Evolutionary conservation across 2,888 invertebrate genomes (phyloP).

Genomic region (Seira ritae): DNA sequence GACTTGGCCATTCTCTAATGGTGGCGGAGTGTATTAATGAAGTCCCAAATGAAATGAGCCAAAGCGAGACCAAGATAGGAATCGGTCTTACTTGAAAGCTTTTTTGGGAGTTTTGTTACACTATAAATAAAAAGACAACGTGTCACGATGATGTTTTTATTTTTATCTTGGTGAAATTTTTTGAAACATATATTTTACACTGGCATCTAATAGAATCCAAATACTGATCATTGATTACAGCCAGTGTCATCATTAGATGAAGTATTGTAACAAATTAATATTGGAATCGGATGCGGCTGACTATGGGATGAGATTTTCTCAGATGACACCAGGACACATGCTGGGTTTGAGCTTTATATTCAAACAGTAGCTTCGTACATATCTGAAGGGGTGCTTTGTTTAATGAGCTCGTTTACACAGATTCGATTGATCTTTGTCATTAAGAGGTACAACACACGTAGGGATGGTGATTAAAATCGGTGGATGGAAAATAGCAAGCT

Average conservation of each 20-base stretch:
- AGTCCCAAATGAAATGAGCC: constrained; percentile 59
- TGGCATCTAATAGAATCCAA: no score
- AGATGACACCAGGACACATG: constrained; percentile 39
- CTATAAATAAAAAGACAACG: constrained; percentile 50
- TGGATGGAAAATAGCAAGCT: background rate
- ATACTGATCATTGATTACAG: background rate
- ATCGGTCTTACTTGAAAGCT: background rate
- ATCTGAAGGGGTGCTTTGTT: background rate
- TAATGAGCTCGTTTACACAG: constrained; percentile 22
- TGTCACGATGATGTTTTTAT: constrained; percentile 27
- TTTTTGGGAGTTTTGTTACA: constrained; percentile 48
- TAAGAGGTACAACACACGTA: background rate
- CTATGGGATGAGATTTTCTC: no score
- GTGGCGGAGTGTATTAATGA: constrained; percentile 34
- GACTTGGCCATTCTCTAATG: background rate
- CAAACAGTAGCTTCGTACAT: no score
- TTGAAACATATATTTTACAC: no score
- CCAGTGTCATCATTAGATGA: no score
- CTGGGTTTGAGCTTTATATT: no score
- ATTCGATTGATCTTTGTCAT: constrained; percentile 33
- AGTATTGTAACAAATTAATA: background rate
- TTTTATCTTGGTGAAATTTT: no score
- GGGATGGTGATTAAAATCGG: background rate
- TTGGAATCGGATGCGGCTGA: constrained; percentile 23
- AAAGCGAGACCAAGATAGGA: constrained; percentile 28